A percentile compares a stretch with the other conserved stretches of the same genome.
phyloP scores from a whole-genome alignment of 2,888 invertebrate species.

The Yponomeuta malinellus region DNA sequence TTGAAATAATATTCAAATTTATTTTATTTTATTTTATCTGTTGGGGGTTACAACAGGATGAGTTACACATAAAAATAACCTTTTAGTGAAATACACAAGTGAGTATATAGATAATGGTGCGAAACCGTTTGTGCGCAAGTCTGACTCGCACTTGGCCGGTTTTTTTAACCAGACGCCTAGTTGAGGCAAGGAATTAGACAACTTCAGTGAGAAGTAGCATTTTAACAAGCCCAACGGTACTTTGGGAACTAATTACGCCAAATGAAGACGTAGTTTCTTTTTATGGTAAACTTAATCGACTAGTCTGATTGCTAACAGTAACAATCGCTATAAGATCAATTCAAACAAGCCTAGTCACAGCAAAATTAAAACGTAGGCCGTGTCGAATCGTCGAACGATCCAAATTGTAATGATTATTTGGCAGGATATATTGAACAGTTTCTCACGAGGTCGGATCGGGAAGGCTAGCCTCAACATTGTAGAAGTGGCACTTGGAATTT shows the following conservation, averaged over 20 bases:
- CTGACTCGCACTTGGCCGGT: too few relatives aligned
- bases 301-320: neutral
- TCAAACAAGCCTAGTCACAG: neutral
- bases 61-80: too few relatives aligned
- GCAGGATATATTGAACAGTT: neutral
- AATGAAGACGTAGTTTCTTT: neutral
- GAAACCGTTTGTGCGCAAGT: too few relatives aligned
- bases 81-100: too few relatives aligned
- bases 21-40: too few relatives aligned
- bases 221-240: neutral
- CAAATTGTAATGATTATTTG: constrained; percentile 1
- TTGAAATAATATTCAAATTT: too few relatives aligned
- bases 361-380: neutral
- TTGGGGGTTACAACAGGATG: too few relatives aligned
- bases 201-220: neutral
- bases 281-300: neutral
- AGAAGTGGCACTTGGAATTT: constrained; percentile 5
- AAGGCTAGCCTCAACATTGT: neutral
- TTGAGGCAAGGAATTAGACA: neutral
- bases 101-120: too few relatives aligned
- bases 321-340: neutral
- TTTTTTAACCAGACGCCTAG: neutral
- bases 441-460: neutral
- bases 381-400: constrained; percentile 2
- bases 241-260: neutral